A percentile compares a stretch with the other conserved stretches of the same genome.
Conservation (phyloP, 2,797 vertebrate genomes). For the Amblyopsis hoosieri region DNA sequence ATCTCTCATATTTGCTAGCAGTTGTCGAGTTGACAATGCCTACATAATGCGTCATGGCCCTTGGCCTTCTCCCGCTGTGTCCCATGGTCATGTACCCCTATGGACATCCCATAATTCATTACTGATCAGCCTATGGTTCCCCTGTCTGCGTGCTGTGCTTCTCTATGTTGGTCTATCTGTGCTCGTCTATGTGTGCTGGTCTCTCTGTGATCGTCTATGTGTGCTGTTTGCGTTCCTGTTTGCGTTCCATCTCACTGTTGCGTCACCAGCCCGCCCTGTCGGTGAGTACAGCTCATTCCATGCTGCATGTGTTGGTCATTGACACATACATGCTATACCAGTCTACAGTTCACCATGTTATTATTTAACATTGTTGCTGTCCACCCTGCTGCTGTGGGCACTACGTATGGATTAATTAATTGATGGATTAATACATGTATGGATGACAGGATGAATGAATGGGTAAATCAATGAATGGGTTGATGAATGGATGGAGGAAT, state of each 20-base stretch:
- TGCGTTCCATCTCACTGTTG: constrained; percentile 92
- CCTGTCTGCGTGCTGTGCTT: constrained; percentile 38
- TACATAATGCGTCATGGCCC: constrained; percentile 11
- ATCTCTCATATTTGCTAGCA: constrained; percentile 21
- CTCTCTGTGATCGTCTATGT: constrained; percentile 78
- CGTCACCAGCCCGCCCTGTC: constrained; percentile 95
- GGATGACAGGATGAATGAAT: constrained; percentile 44
- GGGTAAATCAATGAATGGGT: constrained; percentile 28
- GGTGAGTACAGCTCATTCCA: constrained; percentile 90
- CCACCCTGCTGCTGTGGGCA: constrained; percentile 35
- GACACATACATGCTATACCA: constrained; percentile 51
- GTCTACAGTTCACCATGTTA: constrained; percentile 54
- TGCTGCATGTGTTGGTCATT: constrained; percentile 64
- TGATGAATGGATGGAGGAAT: constrained; percentile 6
- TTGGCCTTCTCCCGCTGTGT: neutral
- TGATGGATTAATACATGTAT: constrained; percentile 24
- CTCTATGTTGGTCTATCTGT: constrained; percentile 84
- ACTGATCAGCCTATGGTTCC: constrained; percentile 85
- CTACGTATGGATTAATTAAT: constrained; percentile 29
- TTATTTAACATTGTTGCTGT: constrained; percentile 22
- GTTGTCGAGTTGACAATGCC: constrained; percentile 18
- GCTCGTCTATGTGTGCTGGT: constrained; percentile 67
- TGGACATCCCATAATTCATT: constrained; percentile 84
- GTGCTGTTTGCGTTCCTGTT: constrained; percentile 82
- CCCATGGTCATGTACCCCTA: constrained; percentile 2